phyloP scores from a whole-genome alignment of 1,140 invertebrate species.

The Drosophila fuyamai region DNA sequence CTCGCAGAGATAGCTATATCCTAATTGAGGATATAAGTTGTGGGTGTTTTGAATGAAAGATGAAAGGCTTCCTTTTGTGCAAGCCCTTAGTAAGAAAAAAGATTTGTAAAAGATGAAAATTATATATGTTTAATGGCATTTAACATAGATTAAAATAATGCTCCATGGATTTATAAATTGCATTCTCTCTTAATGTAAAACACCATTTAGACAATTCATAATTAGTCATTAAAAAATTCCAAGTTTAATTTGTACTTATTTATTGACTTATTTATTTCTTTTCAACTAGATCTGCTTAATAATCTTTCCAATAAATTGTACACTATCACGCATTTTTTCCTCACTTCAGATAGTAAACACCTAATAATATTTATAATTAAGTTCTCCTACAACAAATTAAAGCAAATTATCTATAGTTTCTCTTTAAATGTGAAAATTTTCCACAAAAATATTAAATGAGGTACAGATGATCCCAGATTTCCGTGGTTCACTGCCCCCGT shows the following conservation, averaged over 20 bases:
- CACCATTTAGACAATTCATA: too few species aligned
- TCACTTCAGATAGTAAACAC: neutral
- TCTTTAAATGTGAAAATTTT: neutral
- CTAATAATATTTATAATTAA: neutral
- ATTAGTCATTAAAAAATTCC: too few species aligned
- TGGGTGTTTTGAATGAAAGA: conserved; percentile 22
- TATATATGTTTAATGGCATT: too few species aligned
- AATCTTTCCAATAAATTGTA: neutral
- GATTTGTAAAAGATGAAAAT: too few species aligned
- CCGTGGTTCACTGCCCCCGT: conserved; percentile 47
- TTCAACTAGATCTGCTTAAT: neutral
- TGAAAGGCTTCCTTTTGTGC: conserved; percentile 13
- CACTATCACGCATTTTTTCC: neutral
- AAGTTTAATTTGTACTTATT: too few species aligned
- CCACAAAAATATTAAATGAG: conserved; percentile 1
- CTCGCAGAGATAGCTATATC: conserved; percentile 29
- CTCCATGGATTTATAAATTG: too few species aligned
- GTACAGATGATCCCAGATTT: conserved; percentile 13
- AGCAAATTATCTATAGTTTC: neutral
- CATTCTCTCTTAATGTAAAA: too few species aligned
- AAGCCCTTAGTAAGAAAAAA: too few species aligned
- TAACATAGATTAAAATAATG: too few species aligned
- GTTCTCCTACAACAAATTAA: neutral
- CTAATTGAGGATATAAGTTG: conserved; percentile 37
- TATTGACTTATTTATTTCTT: neutral